Percentiles rank a stretch among this genome's conserved stretches.
Conservation (phyloP, 2,113 vertebrate genomes). For the Grammomys surdaster region DNA sequence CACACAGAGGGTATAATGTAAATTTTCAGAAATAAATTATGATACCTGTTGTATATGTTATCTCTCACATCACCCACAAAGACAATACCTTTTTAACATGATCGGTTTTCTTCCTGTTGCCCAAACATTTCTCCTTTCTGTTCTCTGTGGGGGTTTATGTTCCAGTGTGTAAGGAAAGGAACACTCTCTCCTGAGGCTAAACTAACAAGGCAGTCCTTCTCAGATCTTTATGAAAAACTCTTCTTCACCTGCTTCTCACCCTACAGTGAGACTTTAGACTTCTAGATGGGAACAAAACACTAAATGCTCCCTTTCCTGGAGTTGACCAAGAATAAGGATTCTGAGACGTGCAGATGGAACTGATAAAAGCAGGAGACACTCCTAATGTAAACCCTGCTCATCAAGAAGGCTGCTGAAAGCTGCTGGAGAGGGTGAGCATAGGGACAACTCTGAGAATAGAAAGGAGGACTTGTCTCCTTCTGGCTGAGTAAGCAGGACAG, state of each 20-base stretch:
- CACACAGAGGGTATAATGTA: not conserved
- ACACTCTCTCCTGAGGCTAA: not conserved
- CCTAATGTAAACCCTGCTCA: not conserved
- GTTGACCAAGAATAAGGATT: conserved; percentile 10
- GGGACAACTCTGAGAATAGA: not conserved
- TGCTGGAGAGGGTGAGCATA: not conserved
- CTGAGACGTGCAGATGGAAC: not conserved
- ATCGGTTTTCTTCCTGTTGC: not conserved
- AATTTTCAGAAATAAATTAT: not conserved
- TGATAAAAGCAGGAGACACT: not conserved
- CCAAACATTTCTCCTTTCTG: not conserved
- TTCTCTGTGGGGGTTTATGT: not conserved
- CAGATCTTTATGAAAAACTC: not conserved
- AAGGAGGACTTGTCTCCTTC: not conserved
- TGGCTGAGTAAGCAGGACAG: not conserved
- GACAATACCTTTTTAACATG: not conserved
- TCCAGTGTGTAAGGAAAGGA: not conserved
- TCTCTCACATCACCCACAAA: not conserved
- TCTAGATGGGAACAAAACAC: not conserved
- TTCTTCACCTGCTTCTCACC: not conserved
- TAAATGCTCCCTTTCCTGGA: conserved; percentile 15
- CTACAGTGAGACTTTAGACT: not conserved
- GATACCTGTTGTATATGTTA: not conserved
- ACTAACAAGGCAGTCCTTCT: not conserved
- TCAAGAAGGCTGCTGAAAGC: not conserved